Base-by-base conservation (phyloP, 2,113 vertebrate genomes). In the Aspidoscelis tigris region DNA sequence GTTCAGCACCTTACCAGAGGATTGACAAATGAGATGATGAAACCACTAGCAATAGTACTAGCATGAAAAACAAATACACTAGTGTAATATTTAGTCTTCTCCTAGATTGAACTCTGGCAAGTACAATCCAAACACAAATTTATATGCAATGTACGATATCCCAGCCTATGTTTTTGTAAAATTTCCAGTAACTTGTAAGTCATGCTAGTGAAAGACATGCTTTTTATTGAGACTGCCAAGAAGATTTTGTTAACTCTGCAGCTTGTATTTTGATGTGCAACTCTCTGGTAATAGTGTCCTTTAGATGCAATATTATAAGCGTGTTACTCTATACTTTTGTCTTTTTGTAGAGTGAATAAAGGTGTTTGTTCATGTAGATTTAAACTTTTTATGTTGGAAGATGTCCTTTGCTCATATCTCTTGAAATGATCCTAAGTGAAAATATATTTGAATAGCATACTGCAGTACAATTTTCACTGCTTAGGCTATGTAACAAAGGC, bases 21-120 rank as follows among this genome's bases (percentile, higher is more conserved):
- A 58, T 50, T 83, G 75, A n/a, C 43, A 82, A 33, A 77, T 26
- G 43, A 74, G 85, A 16, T 86, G 89, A 84, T 89, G 85, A 86
- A 90, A 87, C 14, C 1, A 0, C 0, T 5, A 1, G 81, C 70
- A 64, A 84, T 79, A 75, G 50, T 14, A 70, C 80, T 26, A 4
- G 14, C 68, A 58, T 47, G 0, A 3, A 71, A 83, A 85, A 76
- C 74, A 73, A 43, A 47, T 50, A 9, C 8, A 50, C 5, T 1
- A 14, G 16, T 58, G 75, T 1, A 69, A 10, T 5, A 43, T 47
- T 41, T 11, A 8, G 7, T 47, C 10, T 11, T 3, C 55, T 16
- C 5, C 26, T 7, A 14, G 33, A 24, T 39, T 41, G 33, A n/a
- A n/a, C 47, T 33, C 53, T 5, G 21, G 26, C 58, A 84, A 76